Evolutionary conservation across 2,888 invertebrate species (phyloP), one percentile per base, ranked within the genome.

Genomic region (Danaus chrysippus): DNA sequence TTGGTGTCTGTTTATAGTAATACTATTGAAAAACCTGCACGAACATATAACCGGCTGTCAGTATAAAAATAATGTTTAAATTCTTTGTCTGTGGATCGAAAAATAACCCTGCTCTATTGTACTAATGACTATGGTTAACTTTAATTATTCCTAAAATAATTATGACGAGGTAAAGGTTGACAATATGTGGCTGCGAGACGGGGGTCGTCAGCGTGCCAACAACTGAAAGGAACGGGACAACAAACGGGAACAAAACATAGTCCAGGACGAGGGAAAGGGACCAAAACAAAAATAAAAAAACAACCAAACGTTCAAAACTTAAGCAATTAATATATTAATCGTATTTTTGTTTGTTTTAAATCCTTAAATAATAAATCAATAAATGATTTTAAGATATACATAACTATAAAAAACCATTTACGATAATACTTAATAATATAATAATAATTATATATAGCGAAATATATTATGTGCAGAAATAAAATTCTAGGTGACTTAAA

Each of bases 381-480:
- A 91, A 89, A 90, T 89, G 90, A 88, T 90, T 90, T 86, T 84
- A 87, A 82, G 90, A 91, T 90, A 89, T 91, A 91, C 90, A 91
- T 89, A 90, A 91, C 90, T 91, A 89, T 91, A 91, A 90, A 34
- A 87, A 90, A 89, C 86, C 88, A 88, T 89, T 87, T 87, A 89
- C 86, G 90, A 88, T 91, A 91, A 91, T 91, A 91, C 90, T 90
- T 90, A 90, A 90, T 89, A 90, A 86, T 86, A 90, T 89, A 89
- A 90, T 89, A 88, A 89, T 89, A 90, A 87, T 88, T 87, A 88
- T 90, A 90, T 91, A 90, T 90, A 90, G 88, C 87, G 88, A 90
- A 90, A 91, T 91, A 90, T 91, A 90, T 90, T 91, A 91, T 91
- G 91, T 91, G 91, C 91, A 90, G 81, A 91, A 91, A 91, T 91